Evolutionary conservation across 2,888 invertebrate genomes (phyloP).

Genomic region (Anthrax anthrax): DNA sequence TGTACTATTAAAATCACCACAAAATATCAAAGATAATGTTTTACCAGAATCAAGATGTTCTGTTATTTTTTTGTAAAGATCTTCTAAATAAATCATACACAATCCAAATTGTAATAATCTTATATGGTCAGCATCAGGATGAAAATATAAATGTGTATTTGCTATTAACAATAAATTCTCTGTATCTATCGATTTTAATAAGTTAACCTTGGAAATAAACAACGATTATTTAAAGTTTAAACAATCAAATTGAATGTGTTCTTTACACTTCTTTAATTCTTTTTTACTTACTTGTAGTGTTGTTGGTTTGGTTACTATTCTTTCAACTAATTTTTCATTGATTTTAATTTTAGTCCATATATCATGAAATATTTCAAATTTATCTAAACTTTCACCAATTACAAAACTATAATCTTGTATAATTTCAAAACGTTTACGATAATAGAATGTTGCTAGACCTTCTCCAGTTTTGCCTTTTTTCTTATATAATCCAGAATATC

Average conservation of each 20-base stretch:
- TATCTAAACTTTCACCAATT: slow-evolving; percentile 44
- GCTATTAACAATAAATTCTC: slow-evolving; percentile 50
- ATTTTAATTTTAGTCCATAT: slow-evolving; percentile 46
- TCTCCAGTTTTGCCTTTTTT: slow-evolving; percentile 63
- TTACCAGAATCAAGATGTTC: slow-evolving; percentile 29
- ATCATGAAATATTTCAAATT: slow-evolving; percentile 37
- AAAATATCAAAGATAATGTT: slow-evolving; percentile 50
- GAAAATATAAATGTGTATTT: slow-evolving; percentile 89
- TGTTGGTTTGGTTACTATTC: slow-evolving; percentile 52
- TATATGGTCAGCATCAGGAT: slow-evolving; percentile 81
- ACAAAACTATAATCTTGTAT: slow-evolving; percentile 41
- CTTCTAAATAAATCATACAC: slow-evolving; percentile 52
- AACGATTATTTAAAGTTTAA: not conserved
- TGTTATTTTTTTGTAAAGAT: slow-evolving; percentile 34
- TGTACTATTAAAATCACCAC: slow-evolving; percentile 87
- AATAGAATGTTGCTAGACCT: slow-evolving; percentile 68
- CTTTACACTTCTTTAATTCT: not conserved
- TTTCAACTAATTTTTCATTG: slow-evolving; percentile 42
- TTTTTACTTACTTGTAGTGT: slow-evolving; percentile 41
- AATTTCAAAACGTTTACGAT: slow-evolving; percentile 48
- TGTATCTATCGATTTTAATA: slow-evolving; percentile 43
- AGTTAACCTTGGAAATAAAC: slow-evolving; percentile 25
- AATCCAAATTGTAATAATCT: slow-evolving; percentile 71
- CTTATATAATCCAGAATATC: slow-evolving; percentile 46
- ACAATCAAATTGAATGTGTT: slow-evolving; percentile 1